phyloP scores from a whole-genome alignment of 30 jellyfish, hydroid and myxozoan genomes.

The Hydractinia symbiolongicarpus region DNA sequence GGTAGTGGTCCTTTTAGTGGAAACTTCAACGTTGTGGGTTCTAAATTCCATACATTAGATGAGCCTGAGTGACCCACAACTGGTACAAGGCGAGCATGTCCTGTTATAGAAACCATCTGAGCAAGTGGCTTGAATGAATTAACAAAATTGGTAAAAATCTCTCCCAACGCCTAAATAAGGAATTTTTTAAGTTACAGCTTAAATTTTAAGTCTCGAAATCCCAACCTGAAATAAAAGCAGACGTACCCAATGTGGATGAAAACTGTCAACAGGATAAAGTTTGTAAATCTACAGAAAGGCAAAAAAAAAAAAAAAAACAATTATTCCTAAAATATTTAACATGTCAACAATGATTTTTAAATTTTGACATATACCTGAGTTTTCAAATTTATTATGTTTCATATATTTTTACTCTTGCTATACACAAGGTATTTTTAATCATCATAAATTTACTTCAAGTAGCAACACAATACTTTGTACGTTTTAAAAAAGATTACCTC shows the following conservation, averaged over 20 bases:
- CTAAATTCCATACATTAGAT: slow-evolving; percentile 94
- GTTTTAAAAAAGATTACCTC: slow-evolving; percentile 47
- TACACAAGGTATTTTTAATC: no score
- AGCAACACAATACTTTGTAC: no score
- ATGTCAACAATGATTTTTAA: no score
- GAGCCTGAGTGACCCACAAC: slow-evolving; percentile 87
- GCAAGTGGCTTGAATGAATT: slow-evolving; percentile 87
- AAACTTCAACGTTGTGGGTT: slow-evolving; percentile 78
- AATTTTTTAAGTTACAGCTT: neutral
- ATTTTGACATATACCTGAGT: no score
- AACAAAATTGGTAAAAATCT: slow-evolving; percentile 53
- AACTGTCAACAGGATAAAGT: slow-evolving; percentile 82
- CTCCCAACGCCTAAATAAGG: slow-evolving; percentile 72
- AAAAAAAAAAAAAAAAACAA: neutral
- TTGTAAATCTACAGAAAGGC: slow-evolving; percentile 58
- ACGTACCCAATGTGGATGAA: slow-evolving; percentile 97
- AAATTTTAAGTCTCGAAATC: neutral
- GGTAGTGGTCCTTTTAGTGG: slow-evolving; percentile 91
- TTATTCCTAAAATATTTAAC: neutral
- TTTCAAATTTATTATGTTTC: no score
- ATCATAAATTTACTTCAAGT: no score
- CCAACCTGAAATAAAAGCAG: neutral
- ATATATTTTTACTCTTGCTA: no score
- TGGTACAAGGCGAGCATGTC: slow-evolving; percentile 87
- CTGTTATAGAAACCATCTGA: slow-evolving; percentile 85